phyloP scores from a whole-genome alignment of 2,888 invertebrate species.

The Xiphydria camelus region DNA sequence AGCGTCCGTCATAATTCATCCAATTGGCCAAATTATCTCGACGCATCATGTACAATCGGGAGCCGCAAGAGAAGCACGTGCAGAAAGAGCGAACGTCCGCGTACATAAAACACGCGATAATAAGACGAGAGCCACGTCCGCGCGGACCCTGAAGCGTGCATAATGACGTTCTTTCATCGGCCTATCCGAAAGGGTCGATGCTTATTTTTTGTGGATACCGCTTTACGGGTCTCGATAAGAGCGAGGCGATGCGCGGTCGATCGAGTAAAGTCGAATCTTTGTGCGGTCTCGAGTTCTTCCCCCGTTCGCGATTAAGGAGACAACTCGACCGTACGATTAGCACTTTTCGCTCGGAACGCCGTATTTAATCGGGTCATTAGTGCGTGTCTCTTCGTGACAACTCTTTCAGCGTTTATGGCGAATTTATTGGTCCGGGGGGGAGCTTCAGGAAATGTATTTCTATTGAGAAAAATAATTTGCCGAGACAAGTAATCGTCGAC shows the following conservation, averaged over 20 bases:
- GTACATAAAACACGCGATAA: background rate
- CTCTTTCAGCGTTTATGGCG: too few relatives aligned
- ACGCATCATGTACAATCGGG: background rate
- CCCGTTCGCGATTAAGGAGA: too few relatives aligned
- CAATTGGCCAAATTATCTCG: background rate
- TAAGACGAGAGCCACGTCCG: background rate
- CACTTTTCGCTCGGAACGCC: too few relatives aligned
- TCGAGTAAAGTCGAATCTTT: too few relatives aligned
- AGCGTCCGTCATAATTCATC: background rate
- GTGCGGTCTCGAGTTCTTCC: too few relatives aligned
- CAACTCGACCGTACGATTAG: too few relatives aligned
- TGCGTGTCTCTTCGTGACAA: too few relatives aligned
- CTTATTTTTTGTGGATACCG: conserved; percentile 19
- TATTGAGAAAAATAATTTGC: too few relatives aligned
- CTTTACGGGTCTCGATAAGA: conserved; percentile 21
- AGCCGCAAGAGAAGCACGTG: background rate
- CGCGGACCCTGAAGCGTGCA: conserved; percentile 11
- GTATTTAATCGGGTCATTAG: too few relatives aligned
- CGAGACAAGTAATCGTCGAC: too few relatives aligned
- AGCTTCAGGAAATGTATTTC: too few relatives aligned
- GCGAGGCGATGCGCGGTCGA: background rate
- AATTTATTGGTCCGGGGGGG: too few relatives aligned
- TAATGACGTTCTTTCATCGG: conserved; percentile 32
- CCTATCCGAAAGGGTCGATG: conserved; percentile 24
- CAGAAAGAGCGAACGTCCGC: background rate